Percentiles rank a stretch among this genome's conserved stretches.
These are phyloP conservation scores for Phataginus tricuspis DNA, from an alignment of 2,797 vertebrate genomes.

Conservation along the genomic window DNA sequence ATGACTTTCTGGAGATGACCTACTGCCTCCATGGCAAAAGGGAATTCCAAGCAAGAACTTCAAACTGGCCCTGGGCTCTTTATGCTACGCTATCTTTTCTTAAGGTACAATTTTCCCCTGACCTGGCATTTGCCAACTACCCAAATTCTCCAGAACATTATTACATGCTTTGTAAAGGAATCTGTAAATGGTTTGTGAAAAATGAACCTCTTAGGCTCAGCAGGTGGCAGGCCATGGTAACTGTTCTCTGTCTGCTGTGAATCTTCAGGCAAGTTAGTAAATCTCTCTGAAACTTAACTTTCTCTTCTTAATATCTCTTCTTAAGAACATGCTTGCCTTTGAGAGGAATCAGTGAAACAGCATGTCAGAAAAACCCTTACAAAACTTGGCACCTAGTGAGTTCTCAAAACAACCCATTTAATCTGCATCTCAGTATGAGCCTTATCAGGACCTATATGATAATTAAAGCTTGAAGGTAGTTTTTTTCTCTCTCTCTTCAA, in stretches of 20 bases:
- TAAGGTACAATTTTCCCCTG: neutral
- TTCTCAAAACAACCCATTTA: neutral
- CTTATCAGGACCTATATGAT: neutral
- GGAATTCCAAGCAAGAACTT: neutral
- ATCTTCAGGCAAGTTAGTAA: slow-evolving; percentile 66
- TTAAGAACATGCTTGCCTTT: slow-evolving; percentile 19
- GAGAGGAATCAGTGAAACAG: slow-evolving; percentile 45
- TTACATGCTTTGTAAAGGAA: slow-evolving; percentile 66
- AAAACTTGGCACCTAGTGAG: neutral
- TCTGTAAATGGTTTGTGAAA: slow-evolving; percentile 59
- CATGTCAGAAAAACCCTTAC: neutral
- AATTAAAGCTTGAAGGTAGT: neutral
- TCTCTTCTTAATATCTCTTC: slow-evolving; percentile 53
- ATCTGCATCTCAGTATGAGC: neutral
- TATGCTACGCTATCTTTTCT: neutral
- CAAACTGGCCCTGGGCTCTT: neutral
- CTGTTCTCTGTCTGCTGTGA: slow-evolving; percentile 66
- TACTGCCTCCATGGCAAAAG: neutral
- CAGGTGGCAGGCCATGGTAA: slow-evolving; percentile 47
- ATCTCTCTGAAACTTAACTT: slow-evolving; percentile 73
- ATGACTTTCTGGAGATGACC: neutral
- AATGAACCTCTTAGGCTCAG: neutral
- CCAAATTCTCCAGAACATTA: slow-evolving; percentile 30
- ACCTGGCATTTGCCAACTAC: neutral
- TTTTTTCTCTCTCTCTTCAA: neutral